Percentiles rank a stretch among this genome's conserved stretches.
These are phyloP conservation scores for Eupithecia subfuscata DNA, from an alignment of 2,888 invertebrate species.

Conservation along the genomic window DNA sequence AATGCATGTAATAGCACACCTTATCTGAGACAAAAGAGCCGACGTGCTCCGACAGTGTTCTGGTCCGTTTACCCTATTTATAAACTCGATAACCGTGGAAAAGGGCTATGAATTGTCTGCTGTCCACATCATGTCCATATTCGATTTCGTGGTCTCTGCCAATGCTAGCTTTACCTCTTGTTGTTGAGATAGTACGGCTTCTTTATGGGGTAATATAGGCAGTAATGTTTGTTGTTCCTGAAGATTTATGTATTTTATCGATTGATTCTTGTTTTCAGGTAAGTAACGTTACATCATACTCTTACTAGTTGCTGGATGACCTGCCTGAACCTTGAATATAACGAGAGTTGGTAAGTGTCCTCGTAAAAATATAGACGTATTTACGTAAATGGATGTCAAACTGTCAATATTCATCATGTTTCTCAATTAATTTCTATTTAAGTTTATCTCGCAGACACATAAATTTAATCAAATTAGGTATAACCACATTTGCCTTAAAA, in stretches of 20 bases:
- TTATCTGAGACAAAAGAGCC: constrained; percentile 69
- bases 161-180: constrained; percentile 30
- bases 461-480: background rate
- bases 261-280: constrained; percentile 33
- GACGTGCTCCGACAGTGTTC: constrained; percentile 53
- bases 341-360: constrained; percentile 9
- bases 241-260: constrained; percentile 16
- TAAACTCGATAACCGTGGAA: constrained; percentile 49
- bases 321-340: constrained; percentile 3
- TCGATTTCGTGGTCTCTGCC: constrained; percentile 39
- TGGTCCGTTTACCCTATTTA: constrained; percentile 55
- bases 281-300: constrained; percentile 18
- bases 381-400: background rate
- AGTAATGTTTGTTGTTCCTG: constrained; percentile 6
- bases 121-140: constrained; percentile 47
- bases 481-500: constrained; percentile 20
- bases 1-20: constrained; percentile 56
- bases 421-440: constrained; percentile 6
- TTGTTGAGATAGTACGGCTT: constrained; percentile 12
- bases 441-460: constrained; percentile 8
- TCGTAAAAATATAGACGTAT: background rate
- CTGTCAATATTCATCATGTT: constrained; percentile 14
- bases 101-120: constrained; percentile 48
- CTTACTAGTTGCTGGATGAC: background rate
- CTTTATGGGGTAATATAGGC: constrained; percentile 12